Base-by-base conservation (phyloP, 2,888 invertebrate genomes). In the Scrobipalpa costella region DNA sequence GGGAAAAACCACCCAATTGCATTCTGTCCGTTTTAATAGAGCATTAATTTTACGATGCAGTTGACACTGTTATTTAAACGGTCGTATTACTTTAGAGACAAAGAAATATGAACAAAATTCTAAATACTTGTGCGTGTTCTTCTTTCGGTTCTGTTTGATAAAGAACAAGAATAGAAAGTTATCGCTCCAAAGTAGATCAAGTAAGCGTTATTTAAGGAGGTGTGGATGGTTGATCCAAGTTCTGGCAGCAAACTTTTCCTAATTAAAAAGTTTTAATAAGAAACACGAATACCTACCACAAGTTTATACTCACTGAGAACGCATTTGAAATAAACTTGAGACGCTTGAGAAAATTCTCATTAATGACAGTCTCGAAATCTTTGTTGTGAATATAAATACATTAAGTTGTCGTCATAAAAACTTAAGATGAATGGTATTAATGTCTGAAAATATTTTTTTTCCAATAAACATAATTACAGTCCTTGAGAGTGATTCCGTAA, bases 1-100 rank as follows among this genome's bases (percentile, higher is more conserved):
- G 87, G 85, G 88, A 86, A 86, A 27, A 79, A 78, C 75, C 73
- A 73, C 75, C 84, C 81, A 86, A 86, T 83, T 83, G 80, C 76
- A 75, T 71, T 72, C 71, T 76, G 74, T 71, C 66, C 73, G 72
- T 68, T 72, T 73, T 66, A 69, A 72, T 71, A 72, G 68, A 65
- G 66, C 69, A 68, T 68, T 67, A 61, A 61, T 61, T 61, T 61
- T 61, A 61, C n/a, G 49, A 47, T 49, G 49, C 55, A 55, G 15
- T 55, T 33, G 44, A 44, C 44, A 44, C 44, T 15, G n/a, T 44
- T 27, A 27, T 27, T 27, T 27, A 27, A 27, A 27, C 5, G 27
- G 27, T 27, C 27, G 27, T 27, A 27, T 27, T 27, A 27, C 5
- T 27, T 27, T 5, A 27, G 27, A 27, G 27, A 27, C 27, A 27